Evolutionary conservation across 2,888 invertebrate species (phyloP).

Genomic region (Meteorus colon): DNA sequence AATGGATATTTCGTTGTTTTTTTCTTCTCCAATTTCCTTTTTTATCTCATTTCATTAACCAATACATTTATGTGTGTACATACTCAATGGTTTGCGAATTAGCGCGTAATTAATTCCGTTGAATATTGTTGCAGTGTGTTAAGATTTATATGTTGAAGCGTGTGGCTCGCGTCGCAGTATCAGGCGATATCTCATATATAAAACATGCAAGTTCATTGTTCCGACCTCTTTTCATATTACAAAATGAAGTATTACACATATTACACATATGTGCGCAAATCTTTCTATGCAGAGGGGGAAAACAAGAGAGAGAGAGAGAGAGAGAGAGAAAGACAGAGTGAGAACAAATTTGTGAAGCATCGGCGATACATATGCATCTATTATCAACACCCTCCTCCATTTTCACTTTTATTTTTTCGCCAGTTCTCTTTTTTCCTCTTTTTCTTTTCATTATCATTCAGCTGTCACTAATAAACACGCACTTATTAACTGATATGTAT

Average conservation of each 20-base stretch:
- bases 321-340: conserved; percentile 9
- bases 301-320: background rate
- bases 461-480: conserved; percentile 57
- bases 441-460: conserved; percentile 38
- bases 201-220: conserved; percentile 67
- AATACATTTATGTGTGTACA: background rate
- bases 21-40: background rate
- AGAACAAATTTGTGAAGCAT: background rate
- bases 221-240: conserved; percentile 57
- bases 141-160: conserved; percentile 43
- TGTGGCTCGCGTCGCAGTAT: conserved; percentile 42
- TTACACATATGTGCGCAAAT: conserved; percentile 22
- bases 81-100: conserved; percentile 40
- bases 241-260: conserved; percentile 5
- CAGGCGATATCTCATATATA: conserved; percentile 53
- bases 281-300: conserved; percentile 14
- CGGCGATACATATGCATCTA: background rate
- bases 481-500: conserved; percentile 54
- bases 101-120: conserved; percentile 50
- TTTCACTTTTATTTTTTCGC: conserved; percentile 3
- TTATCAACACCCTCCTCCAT: conserved; percentile 20
- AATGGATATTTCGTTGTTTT: background rate
- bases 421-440: conserved; percentile 40
- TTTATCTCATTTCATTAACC: background rate
- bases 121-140: conserved; percentile 44